Evolutionary conservation across 2,113 vertebrate genomes (phyloP), one percentile per base, ranked within the genome.

Genomic region (Tiliqua scincoides): DNA sequence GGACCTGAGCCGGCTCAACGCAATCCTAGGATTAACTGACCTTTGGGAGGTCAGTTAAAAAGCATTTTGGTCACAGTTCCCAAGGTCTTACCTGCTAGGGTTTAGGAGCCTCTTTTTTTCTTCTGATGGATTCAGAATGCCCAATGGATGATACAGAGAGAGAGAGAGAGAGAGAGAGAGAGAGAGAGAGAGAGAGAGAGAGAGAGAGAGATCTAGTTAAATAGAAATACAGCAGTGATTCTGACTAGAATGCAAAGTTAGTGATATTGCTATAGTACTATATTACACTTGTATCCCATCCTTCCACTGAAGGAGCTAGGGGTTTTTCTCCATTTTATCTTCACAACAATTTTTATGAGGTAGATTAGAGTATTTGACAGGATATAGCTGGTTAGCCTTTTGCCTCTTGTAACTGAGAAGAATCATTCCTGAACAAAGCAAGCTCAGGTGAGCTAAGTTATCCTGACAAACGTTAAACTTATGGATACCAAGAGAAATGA

Each of bases 101-200:
- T 4, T 94, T 90, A 95, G 70, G 61, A 91, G 95, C 17, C 27
- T 86, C 84, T 92, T 93, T 27, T 88, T 93, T 52, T 95, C 93
- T 77, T 94, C 95, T 95, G 86, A 87, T 91, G 25, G 40, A 82
- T n/a, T 88, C 67, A 54, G n/a, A 84, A n/a, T 37, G 63, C n/a
- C 75, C 75, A 84, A 2, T 30, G 17, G 25, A 88, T 65, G 87
- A 14, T 12, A 35, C 7, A 74, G 57, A 90, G 40, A 93, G 21
- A 87, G 17, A 0, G 48, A 30, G 20, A 71, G 14, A 52, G 63
- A 68, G 8, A 85, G 27, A 85, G 12, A 79, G 43, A 85, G 67
- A 61, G 1, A 48, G 43, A 48, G 43, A 48, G 43, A 48, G 43
- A 48, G 43, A 48, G 43, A 4, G n/a, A n/a, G n/a, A 48, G 43